Evolutionary conservation across 1,140 invertebrate species (phyloP).

Genomic region (Arion vulgaris): DNA sequence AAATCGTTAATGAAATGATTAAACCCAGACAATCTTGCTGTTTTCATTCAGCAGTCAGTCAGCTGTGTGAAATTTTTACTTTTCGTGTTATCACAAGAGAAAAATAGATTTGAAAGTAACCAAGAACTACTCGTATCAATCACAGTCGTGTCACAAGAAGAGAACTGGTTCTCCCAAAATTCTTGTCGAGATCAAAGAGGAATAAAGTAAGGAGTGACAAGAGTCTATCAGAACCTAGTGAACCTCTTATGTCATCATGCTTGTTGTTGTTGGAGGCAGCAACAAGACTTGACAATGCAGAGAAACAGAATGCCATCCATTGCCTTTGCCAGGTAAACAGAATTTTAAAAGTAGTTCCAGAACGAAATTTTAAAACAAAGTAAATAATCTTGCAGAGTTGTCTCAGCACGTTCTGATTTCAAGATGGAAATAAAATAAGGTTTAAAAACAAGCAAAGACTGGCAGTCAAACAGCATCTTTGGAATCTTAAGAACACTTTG

Average conservation of each 20-base stretch:
- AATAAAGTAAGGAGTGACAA: background rate
- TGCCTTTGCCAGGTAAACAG: background rate
- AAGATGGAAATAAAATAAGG: background rate
- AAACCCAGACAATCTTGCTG: background rate
- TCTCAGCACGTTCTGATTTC: background rate
- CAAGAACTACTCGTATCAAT: background rate
- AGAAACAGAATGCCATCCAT: background rate
- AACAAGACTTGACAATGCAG: constrained; percentile 36
- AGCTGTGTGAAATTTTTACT: no score
- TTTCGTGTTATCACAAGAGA: background rate
- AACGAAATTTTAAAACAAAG: background rate
- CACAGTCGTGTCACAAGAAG: background rate
- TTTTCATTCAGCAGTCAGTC: background rate
- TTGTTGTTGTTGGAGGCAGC: constrained; percentile 35
- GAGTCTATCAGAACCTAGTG: background rate
- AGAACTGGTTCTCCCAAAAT: constrained; percentile 28
- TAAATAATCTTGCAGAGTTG: background rate
- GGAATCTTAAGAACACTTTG: constrained; percentile 24
- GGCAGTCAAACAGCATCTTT: background rate
- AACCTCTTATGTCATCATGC: constrained; percentile 40
- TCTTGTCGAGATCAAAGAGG: constrained; percentile 11
- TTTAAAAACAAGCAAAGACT: background rate
- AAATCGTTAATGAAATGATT: background rate
- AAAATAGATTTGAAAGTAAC: background rate
- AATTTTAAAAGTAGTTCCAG: background rate